Percentiles rank a stretch among this genome's conserved stretches.
Evolutionary conservation across 2,113 vertebrate species (phyloP).

Genomic region (Seriola aureovittata): DNA sequence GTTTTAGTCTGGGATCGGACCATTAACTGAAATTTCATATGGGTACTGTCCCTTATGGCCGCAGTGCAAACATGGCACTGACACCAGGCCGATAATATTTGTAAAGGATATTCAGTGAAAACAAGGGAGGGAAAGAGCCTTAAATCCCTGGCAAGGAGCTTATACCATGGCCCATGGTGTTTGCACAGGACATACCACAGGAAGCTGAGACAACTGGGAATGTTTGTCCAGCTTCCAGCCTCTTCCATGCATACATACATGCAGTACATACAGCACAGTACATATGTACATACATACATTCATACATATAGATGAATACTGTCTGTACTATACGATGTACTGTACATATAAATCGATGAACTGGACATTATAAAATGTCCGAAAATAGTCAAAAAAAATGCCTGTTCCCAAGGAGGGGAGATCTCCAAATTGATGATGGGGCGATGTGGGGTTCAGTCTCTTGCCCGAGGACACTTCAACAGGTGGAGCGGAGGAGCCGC

Average conservation of each 20-base stretch:
- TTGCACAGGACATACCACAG: slow-evolving; percentile 86
- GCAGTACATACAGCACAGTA: slow-evolving; percentile 25
- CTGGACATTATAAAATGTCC: neutral
- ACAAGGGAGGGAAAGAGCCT: slow-evolving; percentile 72
- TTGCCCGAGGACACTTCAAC: neutral
- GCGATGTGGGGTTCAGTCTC: neutral
- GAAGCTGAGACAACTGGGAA: slow-evolving; percentile 86
- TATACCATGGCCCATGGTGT: slow-evolving; percentile 79
- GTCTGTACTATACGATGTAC: too few relatives aligned
- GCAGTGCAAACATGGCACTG: slow-evolving; percentile 57
- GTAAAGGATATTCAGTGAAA: slow-evolving; percentile 76
- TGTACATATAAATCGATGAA: neutral
- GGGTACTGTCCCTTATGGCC: slow-evolving; percentile 40
- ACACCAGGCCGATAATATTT: slow-evolving; percentile 77
- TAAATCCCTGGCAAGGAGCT: slow-evolving; percentile 76
- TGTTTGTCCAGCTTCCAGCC: slow-evolving; percentile 82
- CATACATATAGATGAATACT: slow-evolving; percentile 4
- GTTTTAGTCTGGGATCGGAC: slow-evolving; percentile 28
- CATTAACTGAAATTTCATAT: slow-evolving; percentile 52
- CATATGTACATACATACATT: slow-evolving; percentile 9
- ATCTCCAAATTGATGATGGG: neutral
- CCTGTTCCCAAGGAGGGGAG: neutral
- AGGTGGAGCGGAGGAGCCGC: neutral
- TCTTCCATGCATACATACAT: slow-evolving; percentile 69
- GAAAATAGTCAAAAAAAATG: neutral